Percentiles rank a stretch among this genome's conserved stretches.
phyloP scores from a whole-genome alignment of 2,888 invertebrate genomes.

The Scaptomyza tumidula region DNA sequence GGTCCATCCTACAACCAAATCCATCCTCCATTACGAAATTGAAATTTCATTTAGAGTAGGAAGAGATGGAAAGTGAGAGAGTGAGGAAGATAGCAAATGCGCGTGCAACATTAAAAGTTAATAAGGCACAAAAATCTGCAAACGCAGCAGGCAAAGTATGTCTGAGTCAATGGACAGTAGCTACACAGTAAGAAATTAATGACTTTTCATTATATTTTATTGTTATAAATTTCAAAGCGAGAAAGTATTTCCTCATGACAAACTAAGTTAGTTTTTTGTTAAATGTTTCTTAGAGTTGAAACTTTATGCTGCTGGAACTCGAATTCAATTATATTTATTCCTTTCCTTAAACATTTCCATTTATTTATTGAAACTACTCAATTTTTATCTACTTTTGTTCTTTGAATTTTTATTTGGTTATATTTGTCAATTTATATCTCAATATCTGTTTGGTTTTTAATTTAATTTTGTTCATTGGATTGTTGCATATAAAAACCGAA shows the following conservation, averaged over 20 bases:
- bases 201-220: background rate
- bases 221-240: no score
- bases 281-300: no score
- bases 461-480: background rate
- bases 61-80: background rate
- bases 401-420: background rate
- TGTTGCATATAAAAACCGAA: background rate
- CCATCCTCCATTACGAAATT: slow-evolving; percentile 69
- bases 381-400: background rate
- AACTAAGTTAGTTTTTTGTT: no score
- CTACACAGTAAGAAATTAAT: slow-evolving; percentile 7
- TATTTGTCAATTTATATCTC: background rate
- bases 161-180: slow-evolving; percentile 10
- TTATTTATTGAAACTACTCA: background rate
- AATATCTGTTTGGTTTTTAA: background rate
- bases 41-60: slow-evolving; percentile 70
- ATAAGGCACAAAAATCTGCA: slow-evolving; percentile 76
- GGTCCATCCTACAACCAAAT: background rate
- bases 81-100: slow-evolving; percentile 7
- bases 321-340: background rate
- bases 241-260: no score
- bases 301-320: no score
- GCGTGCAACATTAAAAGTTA: slow-evolving; percentile 76
- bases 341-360: background rate
- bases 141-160: slow-evolving; percentile 25